Conservation (phyloP, 2,113 vertebrate species). For the Isurus oxyrinchus region DNA sequence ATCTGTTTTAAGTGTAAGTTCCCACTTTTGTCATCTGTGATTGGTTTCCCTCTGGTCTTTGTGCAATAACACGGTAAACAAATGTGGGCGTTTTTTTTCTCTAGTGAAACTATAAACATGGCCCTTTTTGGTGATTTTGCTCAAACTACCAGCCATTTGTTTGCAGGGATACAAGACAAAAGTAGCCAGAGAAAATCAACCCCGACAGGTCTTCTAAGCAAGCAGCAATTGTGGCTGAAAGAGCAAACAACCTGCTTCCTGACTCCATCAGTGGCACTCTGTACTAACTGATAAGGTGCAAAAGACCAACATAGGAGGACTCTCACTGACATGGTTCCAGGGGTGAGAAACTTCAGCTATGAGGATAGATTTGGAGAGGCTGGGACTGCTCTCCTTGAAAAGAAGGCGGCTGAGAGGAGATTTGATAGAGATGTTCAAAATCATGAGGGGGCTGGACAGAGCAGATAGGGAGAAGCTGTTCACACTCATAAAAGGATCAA, state of each 20-base stretch:
- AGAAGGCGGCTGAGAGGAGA: too few species aligned
- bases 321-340: too few species aligned
- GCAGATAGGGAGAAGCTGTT: too few species aligned
- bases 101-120: background rate
- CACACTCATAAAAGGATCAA: too few species aligned
- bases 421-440: too few species aligned
- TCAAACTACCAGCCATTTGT: background rate
- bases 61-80: background rate
- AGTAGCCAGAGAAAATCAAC: background rate
- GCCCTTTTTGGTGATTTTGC: background rate
- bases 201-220: background rate
- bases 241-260: background rate
- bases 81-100: fast-evolving
- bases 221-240: background rate
- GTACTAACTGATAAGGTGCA: background rate
- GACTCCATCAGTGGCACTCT: background rate
- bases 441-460: too few species aligned
- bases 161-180: background rate
- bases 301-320: background rate
- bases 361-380: too few species aligned
- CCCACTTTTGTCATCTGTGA: background rate
- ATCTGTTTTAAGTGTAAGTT: background rate
- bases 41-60: background rate
- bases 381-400: too few species aligned
- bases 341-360: too few species aligned